Evolutionary conservation across 2,888 invertebrate genomes (phyloP).

Genomic region (Cephus nigrinus): DNA sequence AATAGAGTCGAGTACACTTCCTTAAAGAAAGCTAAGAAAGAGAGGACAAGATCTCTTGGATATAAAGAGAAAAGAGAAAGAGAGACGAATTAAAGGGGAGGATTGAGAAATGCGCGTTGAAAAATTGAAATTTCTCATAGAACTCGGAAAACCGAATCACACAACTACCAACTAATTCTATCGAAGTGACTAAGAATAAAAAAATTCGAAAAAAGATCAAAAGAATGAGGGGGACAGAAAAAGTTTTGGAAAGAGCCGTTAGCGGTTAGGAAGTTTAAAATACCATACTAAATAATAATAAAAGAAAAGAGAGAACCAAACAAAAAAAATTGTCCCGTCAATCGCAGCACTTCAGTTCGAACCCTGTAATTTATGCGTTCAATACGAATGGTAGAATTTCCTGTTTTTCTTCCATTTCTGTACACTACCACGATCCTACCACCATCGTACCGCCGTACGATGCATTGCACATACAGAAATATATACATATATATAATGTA

Average conservation of each 20-base stretch:
- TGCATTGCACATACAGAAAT: too few relatives aligned
- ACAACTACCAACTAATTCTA: too few relatives aligned
- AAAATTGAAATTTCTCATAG: too few relatives aligned
- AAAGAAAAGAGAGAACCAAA: background rate
- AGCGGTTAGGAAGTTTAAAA: too few relatives aligned
- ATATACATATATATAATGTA: too few relatives aligned
- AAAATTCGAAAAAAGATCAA: slow-evolving; percentile 14
- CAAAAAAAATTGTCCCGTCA: slow-evolving; percentile 2
- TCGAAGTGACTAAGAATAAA: background rate
- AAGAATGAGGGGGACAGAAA: slow-evolving; percentile 3
- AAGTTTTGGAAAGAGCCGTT: background rate
- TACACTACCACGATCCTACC: too few relatives aligned
- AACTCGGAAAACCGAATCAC: too few relatives aligned
- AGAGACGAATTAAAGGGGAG: slow-evolving; percentile 17
- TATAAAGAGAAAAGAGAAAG: slow-evolving; percentile 2
- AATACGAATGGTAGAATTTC: slow-evolving; percentile 8
- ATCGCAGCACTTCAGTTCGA: background rate
- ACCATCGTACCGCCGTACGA: too few relatives aligned
- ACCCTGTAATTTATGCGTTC: slow-evolving; percentile 15
- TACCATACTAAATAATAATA: too few relatives aligned
- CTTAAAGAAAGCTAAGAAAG: background rate
- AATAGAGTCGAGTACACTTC: too few relatives aligned
- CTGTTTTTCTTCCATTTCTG: too few relatives aligned
- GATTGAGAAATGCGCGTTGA: slow-evolving; percentile 2
- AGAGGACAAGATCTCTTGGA: slow-evolving; percentile 2